Conservation (phyloP, 1,140 invertebrate species). For the Drosophila subobscura region DNA sequence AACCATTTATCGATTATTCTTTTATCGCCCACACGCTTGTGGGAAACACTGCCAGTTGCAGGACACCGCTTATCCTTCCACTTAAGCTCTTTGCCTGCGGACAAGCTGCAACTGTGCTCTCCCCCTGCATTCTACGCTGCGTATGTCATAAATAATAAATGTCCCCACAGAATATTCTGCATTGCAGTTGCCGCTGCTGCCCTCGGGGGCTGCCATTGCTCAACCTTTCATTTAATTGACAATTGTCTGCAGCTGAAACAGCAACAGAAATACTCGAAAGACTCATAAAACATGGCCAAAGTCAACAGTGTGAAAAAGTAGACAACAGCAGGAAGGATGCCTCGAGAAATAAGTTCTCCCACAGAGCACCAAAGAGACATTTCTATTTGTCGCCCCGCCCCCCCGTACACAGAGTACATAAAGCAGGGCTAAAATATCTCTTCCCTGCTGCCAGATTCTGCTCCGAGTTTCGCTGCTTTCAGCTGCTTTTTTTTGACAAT, state of each 20-base stretch:
- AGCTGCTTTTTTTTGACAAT: constrained; percentile 62
- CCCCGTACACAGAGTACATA: constrained; percentile 22
- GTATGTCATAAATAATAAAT: constrained; percentile 74
- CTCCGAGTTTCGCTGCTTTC: constrained; percentile 9
- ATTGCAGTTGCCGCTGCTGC: constrained; percentile 19
- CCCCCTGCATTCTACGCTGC: constrained; percentile 12
- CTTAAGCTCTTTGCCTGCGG: constrained; percentile 32
- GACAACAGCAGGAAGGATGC: constrained; percentile 4
- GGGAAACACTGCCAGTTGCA: background rate
- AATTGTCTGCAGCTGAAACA: constrained; percentile 67
- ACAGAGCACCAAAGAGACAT: constrained; percentile 10
- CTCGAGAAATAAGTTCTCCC: constrained; percentile 34
- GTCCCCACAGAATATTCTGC: constrained; percentile 49
- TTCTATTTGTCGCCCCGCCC: constrained; percentile 44
- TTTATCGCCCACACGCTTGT: no score
- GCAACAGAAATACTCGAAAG: constrained; percentile 53
- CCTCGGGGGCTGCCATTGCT: constrained; percentile 13
- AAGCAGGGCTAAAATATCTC: constrained; percentile 45
- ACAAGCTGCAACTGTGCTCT: constrained; percentile 4
- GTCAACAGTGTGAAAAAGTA: constrained; percentile 51
- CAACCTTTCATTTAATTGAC: constrained; percentile 61
- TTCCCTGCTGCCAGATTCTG: background rate
- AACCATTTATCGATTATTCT: no score
- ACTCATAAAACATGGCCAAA: constrained; percentile 68
- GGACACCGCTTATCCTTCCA: constrained; percentile 7